Evolutionary conservation across 2,888 invertebrate genomes (phyloP), one percentile per base, ranked within the genome.

Genomic region (Empis stercorea): DNA sequence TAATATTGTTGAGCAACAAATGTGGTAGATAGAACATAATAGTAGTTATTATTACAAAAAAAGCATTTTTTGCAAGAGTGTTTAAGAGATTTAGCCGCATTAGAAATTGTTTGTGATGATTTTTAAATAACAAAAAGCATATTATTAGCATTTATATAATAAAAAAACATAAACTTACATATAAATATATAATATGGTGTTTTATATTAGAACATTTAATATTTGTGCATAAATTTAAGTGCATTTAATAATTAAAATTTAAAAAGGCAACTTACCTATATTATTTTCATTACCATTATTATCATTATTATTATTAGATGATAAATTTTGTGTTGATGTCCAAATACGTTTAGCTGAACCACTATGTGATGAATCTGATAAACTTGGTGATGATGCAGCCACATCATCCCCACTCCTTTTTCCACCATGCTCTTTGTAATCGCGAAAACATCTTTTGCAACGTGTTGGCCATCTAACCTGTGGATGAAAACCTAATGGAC

Each of bases 391-490:
- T 50, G 88, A 87, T 44, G 82, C 78, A 39, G 83, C 79, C 42
- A 87, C 81, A 59, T 78, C 76, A 54, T 80, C 80, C 48, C 80
- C 79, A 53, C 79, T 80, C 63, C 80, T 78, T 58, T 80, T 79
- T 37, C 80, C 80, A 46, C 84, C 84, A 70, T 91, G 91, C 63
- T 91, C 91, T 71, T 89, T 91, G 71, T 91, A 91, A 68, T 91
- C 91, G 58, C 84, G 79, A 75, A 91, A 92, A 70, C 92, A 93
- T 59, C 92, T 76, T 72, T 92, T 92, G 73, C 92, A 92, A 61
- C 91, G 78, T 48, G 91, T 91, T 43, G 92, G 92, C 87, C 91
- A 91, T 61, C 91, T 80, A 58, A 91, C 88, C 73, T 93, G 92
- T 50, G 93, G 92, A 73, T 92, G 89, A 71, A 93, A 93, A 41